Conservation (phyloP, 92 coral and sea anemone genomes). For the Phenganax marumi region DNA sequence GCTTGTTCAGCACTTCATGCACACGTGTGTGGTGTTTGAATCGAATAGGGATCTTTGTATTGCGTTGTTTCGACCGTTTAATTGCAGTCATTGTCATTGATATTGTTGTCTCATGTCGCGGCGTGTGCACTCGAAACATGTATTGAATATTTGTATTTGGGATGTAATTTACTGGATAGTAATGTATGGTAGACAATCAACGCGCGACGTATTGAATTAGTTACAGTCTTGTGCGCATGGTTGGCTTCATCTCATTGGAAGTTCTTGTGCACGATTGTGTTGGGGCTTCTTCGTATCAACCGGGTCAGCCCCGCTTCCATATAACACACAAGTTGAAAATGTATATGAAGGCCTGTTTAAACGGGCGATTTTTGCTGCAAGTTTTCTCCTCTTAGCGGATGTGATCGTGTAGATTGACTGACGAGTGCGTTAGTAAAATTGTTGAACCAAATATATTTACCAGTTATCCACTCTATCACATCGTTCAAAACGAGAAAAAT, state of each 20-base stretch:
- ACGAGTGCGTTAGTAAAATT: too few species aligned
- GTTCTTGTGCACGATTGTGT: too few species aligned
- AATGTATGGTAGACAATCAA: background rate
- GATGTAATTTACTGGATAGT: slow-evolving; percentile 5
- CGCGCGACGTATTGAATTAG: background rate
- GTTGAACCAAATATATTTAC: too few species aligned
- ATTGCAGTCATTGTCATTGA: slow-evolving; percentile 7
- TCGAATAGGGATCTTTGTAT: slow-evolving; percentile 4
- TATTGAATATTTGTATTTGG: background rate
- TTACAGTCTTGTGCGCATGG: background rate
- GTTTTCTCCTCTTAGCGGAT: too few species aligned
- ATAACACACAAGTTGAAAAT: too few species aligned
- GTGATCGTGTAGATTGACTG: too few species aligned
- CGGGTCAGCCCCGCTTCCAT: too few species aligned
- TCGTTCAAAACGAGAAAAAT: too few species aligned
- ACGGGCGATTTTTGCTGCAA: too few species aligned
- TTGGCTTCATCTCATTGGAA: background rate
- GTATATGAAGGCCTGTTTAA: too few species aligned
- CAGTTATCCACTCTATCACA: too few species aligned
- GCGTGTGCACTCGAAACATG: slow-evolving; percentile 12
- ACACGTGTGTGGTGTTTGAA: slow-evolving; percentile 16
- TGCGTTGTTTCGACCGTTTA: slow-evolving; percentile 10
- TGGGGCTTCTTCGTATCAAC: too few species aligned
- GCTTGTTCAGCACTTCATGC: slow-evolving; percentile 9
- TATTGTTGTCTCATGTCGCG: background rate